Evolutionary conservation across 2,113 vertebrate species (phyloP), one percentile per base, ranked within the genome.

Genomic region (Ptyas mucosa): DNA sequence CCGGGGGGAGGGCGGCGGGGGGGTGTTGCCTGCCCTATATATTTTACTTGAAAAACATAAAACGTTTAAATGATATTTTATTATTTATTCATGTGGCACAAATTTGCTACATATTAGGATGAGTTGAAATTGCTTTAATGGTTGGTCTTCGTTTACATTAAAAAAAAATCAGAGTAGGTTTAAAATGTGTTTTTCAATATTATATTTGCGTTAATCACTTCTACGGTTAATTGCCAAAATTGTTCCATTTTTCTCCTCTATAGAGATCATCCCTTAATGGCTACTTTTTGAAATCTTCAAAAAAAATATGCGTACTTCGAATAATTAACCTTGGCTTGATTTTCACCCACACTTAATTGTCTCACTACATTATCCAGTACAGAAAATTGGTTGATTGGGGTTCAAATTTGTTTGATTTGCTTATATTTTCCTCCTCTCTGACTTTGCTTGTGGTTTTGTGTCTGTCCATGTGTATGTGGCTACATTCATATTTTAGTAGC

Each of bases 1-100:
- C 4, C 58, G 0, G 26, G 26, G 26, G 10, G 9, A 12, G 1
- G 3, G 14, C 3, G 1, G 14, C 0, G 3, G 11, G 3, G 4
- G 11, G 11, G 11, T 39, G 11, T 39, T 20, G 69, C 34, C n/a
- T 75, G 69, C 69, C 34, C 69, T 39, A 39, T 20, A 18, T 20
- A 18, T 75, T 20, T 39, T 39, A 75, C n/a, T 39, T 39, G 15
- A 75, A 75, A 75, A 18, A 39, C 26, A 75, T 39, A 34, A 39
- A 75, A 18, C 6, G 2, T 75, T 75, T 39, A 75, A 75, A 75
- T 75, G n/a, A 39, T 20, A 39, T 75, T 75, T 34, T 34, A 39
- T 75, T 75, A 34, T 39, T 75, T 75, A 75, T 75, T 75, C 69
- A 75, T 75, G 69, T 20, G 15, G 64, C 15, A 8, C 69, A 34